phyloP scores from a whole-genome alignment of 2,797 vertebrate genomes.

The Miichthys miiuy region DNA sequence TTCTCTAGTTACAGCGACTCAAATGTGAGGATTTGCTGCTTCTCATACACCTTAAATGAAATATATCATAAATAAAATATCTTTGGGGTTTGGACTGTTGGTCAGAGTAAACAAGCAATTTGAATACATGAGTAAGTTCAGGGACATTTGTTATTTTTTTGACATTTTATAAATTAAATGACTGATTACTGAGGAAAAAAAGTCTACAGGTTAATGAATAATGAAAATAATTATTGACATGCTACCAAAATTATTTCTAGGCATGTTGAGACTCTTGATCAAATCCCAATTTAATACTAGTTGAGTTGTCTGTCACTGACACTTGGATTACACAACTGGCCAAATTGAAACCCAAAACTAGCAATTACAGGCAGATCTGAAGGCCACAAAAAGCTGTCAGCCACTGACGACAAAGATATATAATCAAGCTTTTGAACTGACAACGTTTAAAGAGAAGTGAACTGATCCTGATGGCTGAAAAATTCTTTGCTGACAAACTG shows the following conservation, averaged over 20 bases:
- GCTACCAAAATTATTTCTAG: background rate
- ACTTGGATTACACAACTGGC: background rate
- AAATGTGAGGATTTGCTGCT: background rate
- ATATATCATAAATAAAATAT: too few species aligned
- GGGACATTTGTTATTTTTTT: too few species aligned
- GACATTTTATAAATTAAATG: background rate
- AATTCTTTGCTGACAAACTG: slow-evolving; percentile 15
- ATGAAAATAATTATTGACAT: background rate
- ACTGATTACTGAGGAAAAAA: background rate
- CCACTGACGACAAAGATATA: background rate
- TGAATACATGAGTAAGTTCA: too few species aligned
- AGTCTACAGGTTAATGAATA: too few species aligned
- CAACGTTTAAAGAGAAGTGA: background rate
- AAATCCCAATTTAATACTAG: background rate
- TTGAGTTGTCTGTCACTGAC: background rate
- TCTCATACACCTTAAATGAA: too few species aligned
- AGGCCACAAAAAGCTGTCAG: background rate
- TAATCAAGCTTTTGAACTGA: background rate
- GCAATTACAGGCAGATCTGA: background rate
- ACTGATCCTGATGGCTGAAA: background rate
- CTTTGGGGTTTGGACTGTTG: too few species aligned
- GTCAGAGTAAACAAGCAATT: too few species aligned
- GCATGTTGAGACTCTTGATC: background rate
- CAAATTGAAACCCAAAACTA: background rate
- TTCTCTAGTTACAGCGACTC: too few species aligned